phyloP scores from a whole-genome alignment of 2,888 invertebrate genomes.

The Heliconius charithonia region DNA sequence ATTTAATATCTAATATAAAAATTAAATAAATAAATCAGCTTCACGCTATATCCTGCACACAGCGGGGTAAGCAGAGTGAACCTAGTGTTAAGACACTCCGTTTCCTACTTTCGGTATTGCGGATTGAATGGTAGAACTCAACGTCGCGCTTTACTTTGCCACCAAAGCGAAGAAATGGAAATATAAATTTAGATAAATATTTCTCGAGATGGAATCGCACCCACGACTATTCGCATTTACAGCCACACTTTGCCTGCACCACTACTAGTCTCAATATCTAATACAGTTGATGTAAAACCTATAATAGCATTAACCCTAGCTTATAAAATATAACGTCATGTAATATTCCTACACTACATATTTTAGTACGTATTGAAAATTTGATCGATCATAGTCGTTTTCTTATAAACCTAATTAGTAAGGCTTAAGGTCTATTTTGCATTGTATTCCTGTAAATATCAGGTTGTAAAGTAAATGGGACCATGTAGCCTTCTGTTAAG shows the following conservation, averaged over 20 bases:
- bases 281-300: conserved; percentile 10
- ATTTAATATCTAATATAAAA: conserved; percentile 10
- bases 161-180: too few relatives aligned
- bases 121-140: too few relatives aligned
- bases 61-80: too few relatives aligned
- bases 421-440: conserved; percentile 66
- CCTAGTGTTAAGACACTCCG: too few relatives aligned
- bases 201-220: too few relatives aligned
- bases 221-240: too few relatives aligned
- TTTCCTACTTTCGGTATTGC: too few relatives aligned
- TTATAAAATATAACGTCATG: conserved; percentile 10
- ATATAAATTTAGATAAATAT: too few relatives aligned
- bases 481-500: conserved; percentile 51
- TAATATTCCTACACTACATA: conserved; percentile 42
- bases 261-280: background rate
- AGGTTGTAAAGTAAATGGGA: conserved; percentile 56
- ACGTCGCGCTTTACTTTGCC: too few relatives aligned
- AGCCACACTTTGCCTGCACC: too few relatives aligned
- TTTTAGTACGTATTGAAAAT: conserved; percentile 52
- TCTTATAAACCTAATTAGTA: conserved; percentile 69
- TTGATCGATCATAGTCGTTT: conserved; percentile 69
- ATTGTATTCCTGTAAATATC: conserved; percentile 44
- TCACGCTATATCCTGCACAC: too few relatives aligned
- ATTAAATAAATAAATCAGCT: too few relatives aligned
- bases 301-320: conserved; percentile 1